Evolutionary conservation across 1,140 invertebrate genomes (phyloP), one percentile per base, ranked within the genome.

Genomic region (Oedothorax gibbosus): DNA sequence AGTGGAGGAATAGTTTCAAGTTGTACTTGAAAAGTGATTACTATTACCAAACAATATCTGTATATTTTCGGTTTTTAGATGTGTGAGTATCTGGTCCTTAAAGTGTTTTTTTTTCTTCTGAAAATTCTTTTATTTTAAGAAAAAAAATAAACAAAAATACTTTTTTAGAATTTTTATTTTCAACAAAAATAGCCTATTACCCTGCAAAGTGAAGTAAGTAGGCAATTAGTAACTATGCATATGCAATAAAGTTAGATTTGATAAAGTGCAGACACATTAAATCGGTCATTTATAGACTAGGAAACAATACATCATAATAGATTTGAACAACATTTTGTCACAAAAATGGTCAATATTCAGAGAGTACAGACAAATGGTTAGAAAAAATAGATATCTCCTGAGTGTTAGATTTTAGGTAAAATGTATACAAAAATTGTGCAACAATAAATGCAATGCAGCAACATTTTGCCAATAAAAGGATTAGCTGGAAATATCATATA

Each of bases 171-270:
- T 51, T 82, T 82, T 82, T 82, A 82, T 82, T 82, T 64, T 82
- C 80, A 82, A 82, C 80, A 82, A 82, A 35, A 82, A 66, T 73
- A 82, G 80, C 80, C 80, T 64, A 65, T 65, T 82, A 82, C 69
- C 54, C 14, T 64, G 35, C 68, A 73, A 73, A 82, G 53, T 56
- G 72, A 73, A 69, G 80, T 82, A 82, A 82, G 56, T 77, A 82
- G 80, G 80, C 80, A 82, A 73, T 72, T 82, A 82, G 50, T 73
- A 82, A 82, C 80, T 82, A 72, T 82, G 80, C 57, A 82, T 62
- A 72, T 82, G 73, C 53, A 80, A 21, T 56, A 81, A 50, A 82
- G 73, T 57, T 79, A 21, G 14, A 54, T 57, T 65, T 50, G 14
- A 54, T 77, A 9, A 64, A 73, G 80, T 82, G 80, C 80, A 53